Percentiles rank a stretch among this genome's conserved stretches.
Evolutionary conservation across 2,888 invertebrate genomes (phyloP).

Genomic region (Clistopyga incitator): DNA sequence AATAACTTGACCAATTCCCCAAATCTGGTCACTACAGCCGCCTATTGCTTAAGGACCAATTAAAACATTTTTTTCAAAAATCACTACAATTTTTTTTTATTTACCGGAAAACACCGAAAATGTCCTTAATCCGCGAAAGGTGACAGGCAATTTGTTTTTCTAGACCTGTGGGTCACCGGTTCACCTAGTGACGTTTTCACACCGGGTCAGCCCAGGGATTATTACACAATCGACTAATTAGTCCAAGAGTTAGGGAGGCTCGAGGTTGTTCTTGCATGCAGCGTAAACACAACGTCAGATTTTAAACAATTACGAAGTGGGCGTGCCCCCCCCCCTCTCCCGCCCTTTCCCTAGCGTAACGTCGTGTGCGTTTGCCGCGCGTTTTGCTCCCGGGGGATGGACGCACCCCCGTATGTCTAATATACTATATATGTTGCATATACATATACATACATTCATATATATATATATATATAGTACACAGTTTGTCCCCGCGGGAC

Average conservation of each 20-base stretch:
- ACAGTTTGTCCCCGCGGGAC: slow-evolving; percentile 63
- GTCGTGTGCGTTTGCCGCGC: slow-evolving; percentile 32
- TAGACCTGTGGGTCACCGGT: slow-evolving; percentile 51
- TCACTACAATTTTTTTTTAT: too few species aligned
- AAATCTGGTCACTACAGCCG: too few species aligned
- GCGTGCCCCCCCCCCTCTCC: slow-evolving; percentile 45
- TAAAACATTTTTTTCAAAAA: too few species aligned
- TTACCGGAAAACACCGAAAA: not conserved
- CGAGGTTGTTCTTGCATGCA: slow-evolving; percentile 14
- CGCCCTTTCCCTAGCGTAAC: not conserved
- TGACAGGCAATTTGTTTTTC: not conserved
- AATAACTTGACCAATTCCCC: too few species aligned
- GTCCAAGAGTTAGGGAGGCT: not conserved
- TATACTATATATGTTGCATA: slow-evolving; percentile 42
- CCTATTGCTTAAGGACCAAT: too few species aligned
- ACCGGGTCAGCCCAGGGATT: slow-evolving; percentile 10
- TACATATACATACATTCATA: not conserved
- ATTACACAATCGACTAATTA: slow-evolving; percentile 60
- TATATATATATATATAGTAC: slow-evolving; percentile 7
- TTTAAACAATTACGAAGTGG: slow-evolving; percentile 67
- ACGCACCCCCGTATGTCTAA: slow-evolving; percentile 62
- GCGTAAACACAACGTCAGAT: slow-evolving; percentile 56
- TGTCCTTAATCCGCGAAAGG: not conserved
- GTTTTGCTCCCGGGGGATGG: slow-evolving; percentile 58
- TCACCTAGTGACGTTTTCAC: slow-evolving; percentile 52